A percentile compares a stretch with the other conserved stretches of the same genome.
Conservation (phyloP, 92 coral and sea anemone species). For the Actinernus sp. region DNA sequence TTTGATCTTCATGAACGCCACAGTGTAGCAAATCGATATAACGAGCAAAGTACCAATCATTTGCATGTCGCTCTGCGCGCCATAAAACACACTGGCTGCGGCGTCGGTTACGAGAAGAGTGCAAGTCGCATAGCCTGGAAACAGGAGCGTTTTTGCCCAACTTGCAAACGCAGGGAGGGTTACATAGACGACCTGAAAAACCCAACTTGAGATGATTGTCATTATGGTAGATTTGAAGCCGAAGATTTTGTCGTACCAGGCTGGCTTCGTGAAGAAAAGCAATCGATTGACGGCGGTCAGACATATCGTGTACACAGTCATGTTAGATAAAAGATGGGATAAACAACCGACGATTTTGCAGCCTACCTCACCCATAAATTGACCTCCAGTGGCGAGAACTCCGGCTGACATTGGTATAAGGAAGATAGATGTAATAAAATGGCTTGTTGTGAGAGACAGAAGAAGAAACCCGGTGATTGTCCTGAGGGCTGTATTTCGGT, state of each 20-base stretch:
- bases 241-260: conserved; percentile 24
- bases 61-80: conserved; percentile 22
- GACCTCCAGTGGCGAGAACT: conserved; percentile 23
- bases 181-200: conserved; percentile 23
- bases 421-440: conserved; percentile 13
- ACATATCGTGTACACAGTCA: conserved; percentile 19
- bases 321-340: conserved; percentile 9
- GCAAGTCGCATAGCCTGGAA: conserved; percentile 30
- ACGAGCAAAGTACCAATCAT: conserved; percentile 12
- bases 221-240: conserved; percentile 26
- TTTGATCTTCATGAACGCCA: conserved; percentile 19
- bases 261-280: conserved; percentile 4
- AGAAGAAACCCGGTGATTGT: conserved; percentile 9
- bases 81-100: conserved; percentile 18
- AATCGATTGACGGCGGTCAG: conserved; percentile 22
- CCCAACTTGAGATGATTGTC: conserved; percentile 30
- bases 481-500: not conserved
- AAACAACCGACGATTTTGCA: conserved; percentile 23
- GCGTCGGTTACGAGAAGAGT: conserved; percentile 17
- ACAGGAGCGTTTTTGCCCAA: conserved; percentile 21
- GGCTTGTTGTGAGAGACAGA: conserved; percentile 8
- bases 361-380: conserved; percentile 25
- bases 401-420: conserved; percentile 40
- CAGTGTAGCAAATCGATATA: conserved; percentile 7
- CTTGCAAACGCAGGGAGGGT: conserved; percentile 19